phyloP scores from a whole-genome alignment of 2,888 invertebrate genomes.

The Dynastes tityus region DNA sequence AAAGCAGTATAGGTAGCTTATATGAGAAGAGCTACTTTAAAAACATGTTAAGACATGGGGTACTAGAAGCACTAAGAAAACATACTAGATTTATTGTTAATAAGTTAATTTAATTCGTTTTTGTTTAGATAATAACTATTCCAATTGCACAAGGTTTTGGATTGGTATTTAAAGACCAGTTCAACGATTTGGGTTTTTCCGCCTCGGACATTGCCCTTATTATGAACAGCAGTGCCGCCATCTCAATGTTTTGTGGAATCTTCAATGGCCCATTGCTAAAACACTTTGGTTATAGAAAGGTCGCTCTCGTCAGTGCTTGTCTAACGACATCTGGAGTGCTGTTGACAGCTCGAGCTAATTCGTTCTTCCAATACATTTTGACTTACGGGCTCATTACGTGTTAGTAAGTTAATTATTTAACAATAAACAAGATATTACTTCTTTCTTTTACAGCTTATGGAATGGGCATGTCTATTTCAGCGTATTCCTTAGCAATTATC shows the following conservation, averaged over 20 bases:
- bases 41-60: no score
- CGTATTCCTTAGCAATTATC: slow-evolving; percentile 78
- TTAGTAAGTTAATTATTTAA: slow-evolving; percentile 70
- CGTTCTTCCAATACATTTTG: slow-evolving; percentile 75
- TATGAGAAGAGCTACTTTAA: no score
- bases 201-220: slow-evolving; percentile 77
- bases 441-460: slow-evolving; percentile 74
- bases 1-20: no score
- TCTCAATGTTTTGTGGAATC: slow-evolving; percentile 80
- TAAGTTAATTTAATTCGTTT: background rate
- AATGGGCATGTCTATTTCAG: slow-evolving; percentile 75
- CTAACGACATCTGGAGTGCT: slow-evolving; percentile 75
- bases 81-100: background rate
- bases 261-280: slow-evolving; percentile 78
- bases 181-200: slow-evolving; percentile 73
- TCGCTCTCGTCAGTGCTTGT: slow-evolving; percentile 74
- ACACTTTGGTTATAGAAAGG: slow-evolving; percentile 78
- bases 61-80: background rate
- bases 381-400: slow-evolving; percentile 81
- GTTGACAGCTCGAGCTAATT: slow-evolving; percentile 73
- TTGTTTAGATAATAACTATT: slow-evolving; percentile 62
- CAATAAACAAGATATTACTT: background rate
- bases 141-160: slow-evolving; percentile 78
- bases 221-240: slow-evolving; percentile 79
- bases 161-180: slow-evolving; percentile 78